Evolutionary conservation across 2,888 invertebrate species (phyloP), one percentile per base, ranked within the genome.

Genomic region (Caenorhabditis doughertyi): DNA sequence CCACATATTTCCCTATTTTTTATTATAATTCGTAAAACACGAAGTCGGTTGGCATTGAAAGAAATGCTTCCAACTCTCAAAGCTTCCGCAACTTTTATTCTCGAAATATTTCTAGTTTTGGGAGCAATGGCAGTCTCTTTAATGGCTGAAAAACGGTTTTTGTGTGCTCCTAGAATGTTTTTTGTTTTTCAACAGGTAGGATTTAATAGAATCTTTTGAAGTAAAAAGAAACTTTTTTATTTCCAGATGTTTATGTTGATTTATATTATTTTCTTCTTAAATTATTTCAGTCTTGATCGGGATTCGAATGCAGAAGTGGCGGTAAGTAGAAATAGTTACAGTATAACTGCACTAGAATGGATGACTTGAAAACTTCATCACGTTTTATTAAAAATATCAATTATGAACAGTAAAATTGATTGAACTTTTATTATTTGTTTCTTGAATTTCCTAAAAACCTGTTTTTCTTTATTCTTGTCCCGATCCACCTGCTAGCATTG

Each of bases 171-270:
- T 16, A 35, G 60, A 35, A 58, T 76, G 27, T 25, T 76, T 16
- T 76, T 76, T 18, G 42, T 76, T 3, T 51, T 47, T 21, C 76
- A 76, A 47, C 76, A 76, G 56, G 74, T 74, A 44, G 25, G 39
- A 16, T 1, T 23, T 42, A 18, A 7, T n/a, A 47, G 21, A 9
- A 9, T 7, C 13, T 13, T 23, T 44, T 25, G 9, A 25, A n/a
- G 55, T 39, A 39, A 16, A 8, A 21, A 27, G 32, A 11, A 47
- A 65, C 23, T 18, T 18, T n/a, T 27, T 47, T 58, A 18, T 13
- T 60, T 60, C 13, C 23, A 74, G 76, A 67, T 60, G 67, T 76
- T 67, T 49, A 76, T 76, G 76, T 16, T 76, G 23, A 58, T 76
- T 32, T 76, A 76, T 18, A 60, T 76, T 3, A 67, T 76, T 8